Base-by-base conservation (phyloP, 2,113 vertebrate genomes). In the Hypocryptadius cinnamomeus region DNA sequence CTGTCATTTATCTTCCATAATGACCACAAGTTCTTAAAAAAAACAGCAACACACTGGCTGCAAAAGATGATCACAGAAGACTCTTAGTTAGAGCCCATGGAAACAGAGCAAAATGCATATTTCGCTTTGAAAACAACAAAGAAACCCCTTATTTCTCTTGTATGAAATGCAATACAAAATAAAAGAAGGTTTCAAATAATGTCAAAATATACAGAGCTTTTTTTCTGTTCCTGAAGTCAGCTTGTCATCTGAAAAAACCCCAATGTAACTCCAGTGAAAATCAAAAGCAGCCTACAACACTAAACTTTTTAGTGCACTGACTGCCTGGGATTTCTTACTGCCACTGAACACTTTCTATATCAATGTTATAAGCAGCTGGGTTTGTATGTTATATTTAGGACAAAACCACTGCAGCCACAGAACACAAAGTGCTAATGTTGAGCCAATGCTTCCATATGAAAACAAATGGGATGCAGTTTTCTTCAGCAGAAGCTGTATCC, bases 1-100 rank as follows among this genome's bases (percentile, higher is more conserved):
- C 84, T 73, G 59, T 87, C 92, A 97, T 97, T 96, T 95, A 90
- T 97, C 96, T 96, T 97, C 89, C 65, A 54, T 96, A 95, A 96
- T 85, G 95, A 92, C 92, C 95, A 83, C 61, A 86, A 96, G 72
- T 92, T 94, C 92, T 95, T 93, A 94, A 96, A 89, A 44, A 44
- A 92, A 81, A 10, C 61, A 81, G 79, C 69, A 89, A n/a, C 66
- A 60, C 16, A 39, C 53, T 65, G 64, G 5, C 88, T 96, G 79
- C 81, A 84, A 87, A 95, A 72, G 64, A 92, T 63, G 65, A 94
- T 95, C 88, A 90, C 60, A 64, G 79, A 87, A 85, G 28, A 57
- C 25, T 90, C 72, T 74, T 51, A 76, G 80, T 89, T 79, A 71
- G 37, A 86, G 53, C 0, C 5, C 70, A 66, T 0, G 2, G 45